Conservation (phyloP, 2,797 vertebrate genomes). For the Chiloscyllium punctatum region DNA sequence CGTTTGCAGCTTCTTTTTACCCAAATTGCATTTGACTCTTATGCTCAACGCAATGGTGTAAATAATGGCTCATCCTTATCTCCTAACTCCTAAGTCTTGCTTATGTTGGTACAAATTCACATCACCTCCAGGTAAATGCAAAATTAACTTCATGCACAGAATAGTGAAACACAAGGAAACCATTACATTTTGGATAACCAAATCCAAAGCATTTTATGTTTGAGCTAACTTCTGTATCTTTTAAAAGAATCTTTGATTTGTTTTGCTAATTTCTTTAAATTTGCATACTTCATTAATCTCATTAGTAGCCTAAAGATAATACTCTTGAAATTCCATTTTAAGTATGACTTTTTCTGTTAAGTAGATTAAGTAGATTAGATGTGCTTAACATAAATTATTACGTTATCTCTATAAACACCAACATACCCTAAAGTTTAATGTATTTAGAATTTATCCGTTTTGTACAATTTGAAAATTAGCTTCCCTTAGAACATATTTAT, state of each 20-base stretch:
- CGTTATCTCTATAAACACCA: not conserved
- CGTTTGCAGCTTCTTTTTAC: too few relatives aligned
- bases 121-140: not conserved
- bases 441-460: not conserved
- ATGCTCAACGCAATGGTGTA: not conserved
- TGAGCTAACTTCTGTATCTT: not conserved
- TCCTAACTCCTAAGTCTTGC: not conserved
- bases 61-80: not conserved
- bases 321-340: not conserved
- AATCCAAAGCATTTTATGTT: not conserved
- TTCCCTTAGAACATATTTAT: not conserved
- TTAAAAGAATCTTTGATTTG: not conserved
- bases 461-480: not conserved
- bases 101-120: not conserved
- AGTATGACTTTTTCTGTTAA: not conserved
- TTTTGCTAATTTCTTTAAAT: not conserved
- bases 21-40: not conserved
- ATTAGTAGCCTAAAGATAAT: not conserved
- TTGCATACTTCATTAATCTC: slow-evolving; percentile 1
- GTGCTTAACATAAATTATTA: not conserved
- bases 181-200: not conserved
- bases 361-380: not conserved
- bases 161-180: not conserved
- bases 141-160: not conserved
- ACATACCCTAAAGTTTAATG: not conserved